A percentile compares a stretch with the other conserved stretches of the same genome.
Evolutionary conservation across 1,140 invertebrate genomes (phyloP).

Genomic region (Pogonomyrmex barbatus): DNA sequence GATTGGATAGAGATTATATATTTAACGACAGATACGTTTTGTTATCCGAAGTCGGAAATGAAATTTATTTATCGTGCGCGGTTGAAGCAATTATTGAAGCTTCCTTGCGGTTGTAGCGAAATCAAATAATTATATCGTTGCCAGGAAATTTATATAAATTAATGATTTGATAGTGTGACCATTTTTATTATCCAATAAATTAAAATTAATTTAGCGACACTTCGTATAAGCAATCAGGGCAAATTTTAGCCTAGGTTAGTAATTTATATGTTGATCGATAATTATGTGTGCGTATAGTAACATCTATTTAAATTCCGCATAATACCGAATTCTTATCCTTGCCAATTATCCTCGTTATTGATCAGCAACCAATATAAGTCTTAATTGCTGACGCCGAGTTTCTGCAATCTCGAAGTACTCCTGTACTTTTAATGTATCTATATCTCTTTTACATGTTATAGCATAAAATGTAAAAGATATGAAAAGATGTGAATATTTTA

Average conservation of each 20-base stretch:
- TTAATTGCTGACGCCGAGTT: constrained; percentile 19
- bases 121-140: not conserved
- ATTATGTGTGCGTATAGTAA: not conserved
- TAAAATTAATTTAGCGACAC: constrained; percentile 1
- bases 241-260: not conserved
- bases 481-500: constrained; percentile 9
- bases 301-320: not conserved
- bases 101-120: not conserved
- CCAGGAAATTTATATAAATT: constrained; percentile 30
- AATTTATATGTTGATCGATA: not conserved
- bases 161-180: not conserved
- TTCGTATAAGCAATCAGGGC: not conserved
- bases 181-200: constrained; percentile 4
- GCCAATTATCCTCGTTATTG: constrained; percentile 30
- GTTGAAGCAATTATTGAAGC: not conserved
- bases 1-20: constrained; percentile 28
- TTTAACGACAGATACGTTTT: constrained; percentile 4
- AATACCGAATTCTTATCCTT: not conserved
- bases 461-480: not conserved
- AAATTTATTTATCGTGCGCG: constrained; percentile 16
- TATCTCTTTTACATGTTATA: not conserved
- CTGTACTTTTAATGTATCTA: constrained; percentile 6
- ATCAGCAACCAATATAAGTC: constrained; percentile 25
- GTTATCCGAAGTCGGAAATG: constrained; percentile 25
- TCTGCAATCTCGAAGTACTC: not conserved